Evolutionary conservation across 92 coral and sea anemone genomes (phyloP).

Genomic region (Hydrozoanthus gracilis): DNA sequence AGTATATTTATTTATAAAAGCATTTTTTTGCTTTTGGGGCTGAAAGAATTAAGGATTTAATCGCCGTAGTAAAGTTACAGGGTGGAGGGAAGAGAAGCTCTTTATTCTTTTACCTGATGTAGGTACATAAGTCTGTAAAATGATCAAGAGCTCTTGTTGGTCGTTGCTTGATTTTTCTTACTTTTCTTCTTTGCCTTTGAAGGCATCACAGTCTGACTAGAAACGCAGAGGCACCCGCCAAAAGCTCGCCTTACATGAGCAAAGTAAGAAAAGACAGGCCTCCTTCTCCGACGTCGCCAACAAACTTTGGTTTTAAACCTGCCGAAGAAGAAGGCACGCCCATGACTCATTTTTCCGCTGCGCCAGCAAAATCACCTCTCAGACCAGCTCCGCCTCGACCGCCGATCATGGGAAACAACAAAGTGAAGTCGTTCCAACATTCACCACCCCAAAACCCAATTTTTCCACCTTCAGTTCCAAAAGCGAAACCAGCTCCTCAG

Average conservation of each 20-base stretch:
- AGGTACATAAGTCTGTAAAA: no score
- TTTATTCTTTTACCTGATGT: no score
- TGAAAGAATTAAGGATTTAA: no score
- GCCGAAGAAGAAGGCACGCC: background rate
- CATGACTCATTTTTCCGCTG: background rate
- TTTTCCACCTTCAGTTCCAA: constrained; percentile 18
- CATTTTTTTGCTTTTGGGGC: background rate
- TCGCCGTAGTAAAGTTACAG: no score
- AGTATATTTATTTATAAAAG: no score
- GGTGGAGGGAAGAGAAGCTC: no score
- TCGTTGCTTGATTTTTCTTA: background rate
- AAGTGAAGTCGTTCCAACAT: background rate
- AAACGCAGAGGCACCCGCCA: constrained; percentile 13
- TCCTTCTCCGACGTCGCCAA: constrained; percentile 27
- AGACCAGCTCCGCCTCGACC: constrained; percentile 19
- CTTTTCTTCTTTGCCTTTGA: background rate
- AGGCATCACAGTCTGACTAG: constrained; percentile 42
- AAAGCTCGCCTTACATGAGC: background rate
- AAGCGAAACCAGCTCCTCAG: background rate
- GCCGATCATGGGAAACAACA: background rate
- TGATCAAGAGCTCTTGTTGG: no score
- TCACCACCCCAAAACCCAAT: background rate
- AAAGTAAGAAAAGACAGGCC: background rate
- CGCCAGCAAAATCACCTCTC: constrained; percentile 1
- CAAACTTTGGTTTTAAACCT: constrained; percentile 23